Conservation (phyloP, 1,140 invertebrate genomes). For the Hydropsyche tenuis region DNA sequence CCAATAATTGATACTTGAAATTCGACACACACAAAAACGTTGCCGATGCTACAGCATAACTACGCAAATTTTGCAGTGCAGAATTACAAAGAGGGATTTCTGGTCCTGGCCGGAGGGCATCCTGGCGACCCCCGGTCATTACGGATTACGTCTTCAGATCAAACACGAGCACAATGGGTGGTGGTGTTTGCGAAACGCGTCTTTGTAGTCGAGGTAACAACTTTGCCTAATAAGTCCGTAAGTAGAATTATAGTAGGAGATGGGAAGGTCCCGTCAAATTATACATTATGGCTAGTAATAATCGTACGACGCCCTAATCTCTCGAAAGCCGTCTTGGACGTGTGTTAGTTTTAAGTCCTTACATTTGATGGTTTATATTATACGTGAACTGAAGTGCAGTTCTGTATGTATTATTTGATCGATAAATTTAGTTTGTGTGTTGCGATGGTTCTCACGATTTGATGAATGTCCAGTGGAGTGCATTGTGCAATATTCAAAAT, state of each 20-base stretch:
- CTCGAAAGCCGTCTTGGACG: too few species aligned
- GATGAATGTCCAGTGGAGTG: conserved; percentile 36
- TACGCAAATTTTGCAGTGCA: conserved; percentile 43
- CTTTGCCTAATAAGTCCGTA: conserved; percentile 47
- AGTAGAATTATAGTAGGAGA: conserved; percentile 22
- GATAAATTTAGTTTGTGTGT: too few species aligned
- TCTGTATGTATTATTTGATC: too few species aligned
- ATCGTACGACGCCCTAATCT: background rate
- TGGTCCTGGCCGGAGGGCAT: conserved; percentile 30
- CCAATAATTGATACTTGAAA: conserved; percentile 50
- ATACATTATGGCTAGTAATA: background rate
- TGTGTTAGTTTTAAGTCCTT: too few species aligned
- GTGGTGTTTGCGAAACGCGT: conserved; percentile 33
- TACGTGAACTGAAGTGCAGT: too few species aligned
- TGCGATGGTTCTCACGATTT: conserved; percentile 41
- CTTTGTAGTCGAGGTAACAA: conserved; percentile 43
- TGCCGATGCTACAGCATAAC: background rate
- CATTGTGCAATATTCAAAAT: conserved; percentile 20
- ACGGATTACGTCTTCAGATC: conserved; percentile 51
- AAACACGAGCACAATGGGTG: conserved; percentile 50
- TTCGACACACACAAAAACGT: conserved; percentile 44
- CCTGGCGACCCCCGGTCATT: conserved; percentile 45
- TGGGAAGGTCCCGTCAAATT: background rate
- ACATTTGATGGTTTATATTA: too few species aligned
- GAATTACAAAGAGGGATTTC: conserved; percentile 44